Percentiles rank a stretch among this genome's conserved stretches.
These are phyloP conservation scores for Calliphora vomitoria DNA, from an alignment of 2,888 invertebrate species.

Conservation along the genomic window DNA sequence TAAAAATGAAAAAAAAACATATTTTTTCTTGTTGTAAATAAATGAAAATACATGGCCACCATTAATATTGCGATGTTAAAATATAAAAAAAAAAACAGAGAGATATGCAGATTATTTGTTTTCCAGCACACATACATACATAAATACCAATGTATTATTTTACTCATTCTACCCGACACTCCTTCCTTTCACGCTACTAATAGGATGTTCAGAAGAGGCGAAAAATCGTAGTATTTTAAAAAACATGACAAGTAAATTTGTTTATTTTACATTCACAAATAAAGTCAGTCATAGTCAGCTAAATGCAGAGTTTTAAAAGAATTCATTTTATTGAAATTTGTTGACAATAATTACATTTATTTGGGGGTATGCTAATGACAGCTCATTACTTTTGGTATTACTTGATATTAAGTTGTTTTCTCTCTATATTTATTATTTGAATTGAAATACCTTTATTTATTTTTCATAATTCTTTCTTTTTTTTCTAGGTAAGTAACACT, in stretches of 20 bases:
- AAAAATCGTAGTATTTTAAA: slow-evolving; percentile 23
- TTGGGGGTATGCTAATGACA: too few species aligned
- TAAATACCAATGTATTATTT: too few species aligned
- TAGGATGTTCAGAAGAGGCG: neutral
- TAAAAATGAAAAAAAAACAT: slow-evolving; percentile 10
- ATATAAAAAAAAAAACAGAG: neutral
- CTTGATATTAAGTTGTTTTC: neutral
- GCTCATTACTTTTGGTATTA: too few species aligned
- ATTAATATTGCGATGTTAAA: slow-evolving; percentile 26
- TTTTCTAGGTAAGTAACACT: too few species aligned
- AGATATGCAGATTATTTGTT: slow-evolving; percentile 25
- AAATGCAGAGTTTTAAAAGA: neutral
- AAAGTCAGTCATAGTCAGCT: neutral
- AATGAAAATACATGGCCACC: slow-evolving; percentile 21
- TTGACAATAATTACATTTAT: too few species aligned
- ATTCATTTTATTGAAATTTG: neutral
- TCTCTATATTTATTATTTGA: too few species aligned
- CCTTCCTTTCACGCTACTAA: neutral
- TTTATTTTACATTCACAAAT: slow-evolving; percentile 24
- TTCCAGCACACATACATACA: neutral
- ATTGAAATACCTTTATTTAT: too few species aligned
- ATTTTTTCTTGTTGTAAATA: slow-evolving; percentile 23
- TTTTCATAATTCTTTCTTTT: too few species aligned
- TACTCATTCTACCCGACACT: neutral
- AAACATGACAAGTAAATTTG: slow-evolving; percentile 57